Base-by-base conservation (phyloP, 30 jellyfish, hydroid and myxozoan species). In the Nemopilema nomurai region DNA sequence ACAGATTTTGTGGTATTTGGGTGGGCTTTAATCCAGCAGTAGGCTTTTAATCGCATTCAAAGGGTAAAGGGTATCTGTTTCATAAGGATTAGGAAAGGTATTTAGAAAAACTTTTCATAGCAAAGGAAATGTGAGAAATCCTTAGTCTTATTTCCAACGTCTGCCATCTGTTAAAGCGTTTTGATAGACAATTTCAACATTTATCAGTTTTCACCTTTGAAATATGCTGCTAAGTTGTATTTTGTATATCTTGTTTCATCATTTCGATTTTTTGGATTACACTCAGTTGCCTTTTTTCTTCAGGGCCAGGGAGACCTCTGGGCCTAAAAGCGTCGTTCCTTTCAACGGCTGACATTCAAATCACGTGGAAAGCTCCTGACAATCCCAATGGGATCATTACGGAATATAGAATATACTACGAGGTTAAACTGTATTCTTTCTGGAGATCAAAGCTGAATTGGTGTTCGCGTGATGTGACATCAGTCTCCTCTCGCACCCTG, bases 311-410 rank as follows among this genome's bases (percentile, higher is more conserved):
- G 25, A 65, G 94, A 20, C 98, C 98, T 0, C 79, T 93, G 23
- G 98, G 96, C 41, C 76, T 93, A 65, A 90, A 85, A 84, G 98
- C 98, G 3, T 51, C 90, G 16, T 87, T 25, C 65, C 87, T 88
- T 69, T 93, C 98, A 19, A 80, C 78, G 9, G 21, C 82, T 17
- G 80, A 83, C 49, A 85, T 93, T 0, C 85, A 62, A 26, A 26
- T 93, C 23, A 53, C 90, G 27, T 93, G 98, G 98, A 78, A 87
- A n/a, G 86, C 96, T 9, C 98, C 98, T 0, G 97, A 87, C 73
- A 65, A 93, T 24, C 98, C 98, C 17, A 93, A 93, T 67, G 98
- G 98, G 16, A 49, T 69, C 29, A 84, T 93, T 49, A 66, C 81
- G 1, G 83, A 85, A 67, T 93, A 87, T 62, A 76, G 86, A 64